Conservation (phyloP, 2,888 invertebrate species). For the Cryptophagus acutangulus region DNA sequence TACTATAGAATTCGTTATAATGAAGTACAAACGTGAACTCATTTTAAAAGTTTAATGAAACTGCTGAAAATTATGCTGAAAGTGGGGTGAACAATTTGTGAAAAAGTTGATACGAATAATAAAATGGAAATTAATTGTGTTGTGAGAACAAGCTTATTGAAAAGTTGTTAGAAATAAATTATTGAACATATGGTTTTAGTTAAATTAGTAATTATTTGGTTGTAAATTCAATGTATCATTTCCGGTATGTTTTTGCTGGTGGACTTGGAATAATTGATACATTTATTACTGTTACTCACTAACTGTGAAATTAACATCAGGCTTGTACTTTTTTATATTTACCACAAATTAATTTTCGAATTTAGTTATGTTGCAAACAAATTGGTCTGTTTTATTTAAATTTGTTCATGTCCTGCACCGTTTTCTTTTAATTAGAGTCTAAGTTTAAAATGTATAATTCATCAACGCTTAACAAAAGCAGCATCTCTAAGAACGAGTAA, state of each 20-base stretch:
- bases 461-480: neutral
- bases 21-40: too few relatives aligned
- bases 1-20: too few relatives aligned
- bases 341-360: constrained; percentile 37
- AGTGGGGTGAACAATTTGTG: too few relatives aligned
- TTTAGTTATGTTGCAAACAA: constrained; percentile 18
- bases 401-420: too few relatives aligned
- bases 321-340: constrained; percentile 30
- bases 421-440: constrained; percentile 1
- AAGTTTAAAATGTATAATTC: constrained; percentile 2
- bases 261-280: constrained; percentile 38
- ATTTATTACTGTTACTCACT: constrained; percentile 37
- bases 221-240: neutral
- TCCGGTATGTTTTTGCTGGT: constrained; percentile 12
- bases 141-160: too few relatives aligned
- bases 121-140: too few relatives aligned
- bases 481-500: neutral
- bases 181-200: too few relatives aligned
- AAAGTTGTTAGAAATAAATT: too few relatives aligned
- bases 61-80: too few relatives aligned
- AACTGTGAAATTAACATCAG: constrained; percentile 40
- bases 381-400: too few relatives aligned
- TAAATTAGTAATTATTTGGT: constrained; percentile 1
- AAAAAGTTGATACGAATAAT: too few relatives aligned
- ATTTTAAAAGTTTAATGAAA: too few relatives aligned